Base-by-base conservation (phyloP, 2,113 vertebrate species). In the Xiphophorus maculatus region DNA sequence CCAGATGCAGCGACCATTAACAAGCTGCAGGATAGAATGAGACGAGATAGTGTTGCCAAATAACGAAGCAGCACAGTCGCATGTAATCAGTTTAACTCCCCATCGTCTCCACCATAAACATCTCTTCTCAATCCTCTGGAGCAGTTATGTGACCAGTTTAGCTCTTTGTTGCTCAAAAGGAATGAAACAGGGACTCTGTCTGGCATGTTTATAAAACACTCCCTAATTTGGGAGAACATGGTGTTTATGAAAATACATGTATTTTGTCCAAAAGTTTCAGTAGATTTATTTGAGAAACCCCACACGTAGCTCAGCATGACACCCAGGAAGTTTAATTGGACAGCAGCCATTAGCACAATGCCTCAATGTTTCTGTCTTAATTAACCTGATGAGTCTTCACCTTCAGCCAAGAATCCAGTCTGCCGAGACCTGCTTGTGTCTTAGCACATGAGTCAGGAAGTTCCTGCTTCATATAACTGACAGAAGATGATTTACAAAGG, bases 1-100 rank as follows among this genome's bases (percentile, higher is more conserved):
- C 80, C 28, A 62, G 83, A 66, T n/a, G 68, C 83, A 82, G 77
- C 81, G 78, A 63, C 64, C 33, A 88, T 87, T 90, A 84, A 89
- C 44, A 61, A 67, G 62, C 15, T 0, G 60, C 32, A 82, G 85
- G 81, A 83, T 44, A 66, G 58, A 66, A 27, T 70, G 74, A 58
- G 5, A 76, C 51, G 37, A 74, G 76, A 70, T 48, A 66, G 84
- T 44, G 60, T 30, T 63, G 76, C 42, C 44, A 79, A 76, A 83
- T 73, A 90, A 71, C 40, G 37, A 42, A 60, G 54, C 70, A 22
- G 58, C 22, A 70, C 75, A 67, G 84, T 81, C 82, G 77, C 74
- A 64, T 63, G 77, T 69, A 62, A 80, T 83, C 82, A 79, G 73
- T 63, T 40, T 27, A 42, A 69, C 64, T 80, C 83, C 48, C 81